Base-by-base conservation (phyloP, 2,797 vertebrate species). In the Microctenopoma lineatum region DNA sequence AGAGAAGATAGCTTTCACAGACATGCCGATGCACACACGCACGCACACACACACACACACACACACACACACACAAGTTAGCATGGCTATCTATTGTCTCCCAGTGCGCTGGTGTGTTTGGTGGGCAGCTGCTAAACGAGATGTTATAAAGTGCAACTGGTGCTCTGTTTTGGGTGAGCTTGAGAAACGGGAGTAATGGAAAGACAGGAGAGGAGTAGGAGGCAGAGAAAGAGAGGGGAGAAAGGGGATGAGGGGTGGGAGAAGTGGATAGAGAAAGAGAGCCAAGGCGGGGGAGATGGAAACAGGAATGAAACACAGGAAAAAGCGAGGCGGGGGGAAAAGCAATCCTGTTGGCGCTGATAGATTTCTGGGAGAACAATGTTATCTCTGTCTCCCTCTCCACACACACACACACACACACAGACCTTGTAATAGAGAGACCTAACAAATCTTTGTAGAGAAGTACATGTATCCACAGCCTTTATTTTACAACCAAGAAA, bases 311-410 rank as follows among this genome's bases (percentile, higher is more conserved):
- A 86, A 87, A 87, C 76, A 83, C 74, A 67, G 66, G 71, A 79
- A 80, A 75, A 84, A 85, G 75, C 50, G 26, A 79, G 71, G 84
- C 36, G 46, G 69, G 80, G 75, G 70, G 75, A 67, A 79, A 88
- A 92, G 83, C 89, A 91, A 92, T 92, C 88, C 87, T 87, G 89
- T 90, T 90, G 86, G 79, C 6, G 79, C 88, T 91, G 90, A 92
- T 92, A 90, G 90, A 92, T 90, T 92, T 90, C 87, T 81, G 76
- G 66, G 81, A 75, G 88, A 91, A 92, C 89, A 90, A 89, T 91
- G 90, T 92, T 92, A 92, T 92, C 89, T 85, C 85, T 86, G 79
- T 83, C 67, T 84, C 59, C 54, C 41, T 81, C 65, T 70, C 46
- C 50, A 67, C 68, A 65, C 55, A 48, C 45, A 53, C 62, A 42